Conservation (phyloP, 1,140 invertebrate genomes). For the Ruditapes philippinarum region DNA sequence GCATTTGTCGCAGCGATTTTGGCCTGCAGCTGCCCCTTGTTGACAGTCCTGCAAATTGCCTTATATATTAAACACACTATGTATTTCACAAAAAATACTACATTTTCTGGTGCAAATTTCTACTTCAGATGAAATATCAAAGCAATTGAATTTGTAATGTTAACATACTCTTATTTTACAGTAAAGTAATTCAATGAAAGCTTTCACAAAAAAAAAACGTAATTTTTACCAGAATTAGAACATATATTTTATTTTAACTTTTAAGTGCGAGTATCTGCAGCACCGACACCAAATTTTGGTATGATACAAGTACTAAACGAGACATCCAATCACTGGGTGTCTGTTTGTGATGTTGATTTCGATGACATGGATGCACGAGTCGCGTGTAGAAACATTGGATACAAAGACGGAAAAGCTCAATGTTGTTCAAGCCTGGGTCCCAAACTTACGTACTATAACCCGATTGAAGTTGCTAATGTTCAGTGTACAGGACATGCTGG, state of each 20-base stretch:
- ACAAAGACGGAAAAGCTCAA: conserved; percentile 75
- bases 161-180: no score
- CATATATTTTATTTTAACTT: not conserved
- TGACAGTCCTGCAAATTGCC: no score
- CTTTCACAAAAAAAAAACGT: no score
- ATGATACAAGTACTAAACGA: conserved; percentile 74
- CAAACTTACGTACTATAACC: conserved; percentile 30
- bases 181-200: no score
- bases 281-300: conserved; percentile 70
- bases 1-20: no score
- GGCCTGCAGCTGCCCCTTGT: no score
- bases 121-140: no score
- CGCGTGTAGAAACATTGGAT: conserved; percentile 91
- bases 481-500: conserved; percentile 69
- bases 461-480: conserved; percentile 69
- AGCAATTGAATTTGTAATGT: no score
- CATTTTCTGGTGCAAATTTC: no score
- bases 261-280: conserved; percentile 73
- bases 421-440: conserved; percentile 77
- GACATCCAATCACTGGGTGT: conserved; percentile 67
- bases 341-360: conserved; percentile 74
- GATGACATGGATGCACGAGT: conserved; percentile 88
- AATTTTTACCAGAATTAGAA: no score
- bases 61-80: no score
- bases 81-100: no score